Evolutionary conservation across 2,797 vertebrate genomes (phyloP).

Genomic region (Manis javanica): DNA sequence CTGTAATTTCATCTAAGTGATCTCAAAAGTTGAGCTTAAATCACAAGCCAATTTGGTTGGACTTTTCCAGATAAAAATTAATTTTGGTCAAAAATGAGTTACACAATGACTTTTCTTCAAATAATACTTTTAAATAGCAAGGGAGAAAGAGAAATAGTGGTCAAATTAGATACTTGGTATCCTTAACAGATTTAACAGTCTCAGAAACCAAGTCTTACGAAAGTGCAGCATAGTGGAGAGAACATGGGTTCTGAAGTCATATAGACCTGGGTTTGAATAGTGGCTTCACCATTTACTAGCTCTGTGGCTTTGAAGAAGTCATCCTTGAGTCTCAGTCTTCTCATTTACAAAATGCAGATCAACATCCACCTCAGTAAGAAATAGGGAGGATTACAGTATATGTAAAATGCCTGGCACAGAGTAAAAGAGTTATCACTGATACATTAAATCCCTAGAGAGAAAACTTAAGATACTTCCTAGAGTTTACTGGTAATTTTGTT

Average conservation of each 20-base stretch:
- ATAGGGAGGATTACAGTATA: neutral
- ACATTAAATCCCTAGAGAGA: constrained; percentile 9
- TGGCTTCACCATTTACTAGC: neutral
- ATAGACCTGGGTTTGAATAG: neutral
- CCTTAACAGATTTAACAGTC: neutral
- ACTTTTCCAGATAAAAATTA: constrained; percentile 41
- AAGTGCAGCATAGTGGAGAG: neutral
- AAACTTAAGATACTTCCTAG: neutral
- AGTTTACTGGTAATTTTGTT: constrained; percentile 14
- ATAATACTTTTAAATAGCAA: neutral
- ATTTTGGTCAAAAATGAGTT: constrained; percentile 29
- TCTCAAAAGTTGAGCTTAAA: constrained; percentile 51
- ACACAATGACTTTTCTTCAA: neutral
- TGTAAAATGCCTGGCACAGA: neutral
- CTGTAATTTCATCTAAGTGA: neutral
- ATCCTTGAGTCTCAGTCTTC: constrained; percentile 18
- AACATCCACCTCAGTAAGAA: neutral
- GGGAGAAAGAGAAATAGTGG: neutral
- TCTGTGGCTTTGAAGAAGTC: neutral
- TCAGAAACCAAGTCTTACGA: neutral
- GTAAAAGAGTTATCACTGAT: constrained; percentile 10
- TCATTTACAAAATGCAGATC: constrained; percentile 14
- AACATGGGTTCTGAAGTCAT: neutral
- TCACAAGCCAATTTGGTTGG: neutral
- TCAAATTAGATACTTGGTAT: constrained; percentile 1